Conservation (phyloP, 2,797 vertebrate genomes). For the Ciconia nigra region DNA sequence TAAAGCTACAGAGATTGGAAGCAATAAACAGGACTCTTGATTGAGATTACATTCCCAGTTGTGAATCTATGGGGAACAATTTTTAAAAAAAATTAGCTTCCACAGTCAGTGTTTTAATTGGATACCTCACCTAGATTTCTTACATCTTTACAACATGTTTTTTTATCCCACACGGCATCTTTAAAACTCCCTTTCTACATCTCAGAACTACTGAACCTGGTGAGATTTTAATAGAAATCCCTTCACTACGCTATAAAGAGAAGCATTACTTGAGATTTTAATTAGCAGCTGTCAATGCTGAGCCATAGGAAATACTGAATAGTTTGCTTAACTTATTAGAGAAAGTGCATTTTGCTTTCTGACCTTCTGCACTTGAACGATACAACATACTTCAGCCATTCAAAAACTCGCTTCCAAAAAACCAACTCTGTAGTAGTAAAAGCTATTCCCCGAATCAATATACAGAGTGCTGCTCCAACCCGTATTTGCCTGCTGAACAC, state of each 20-base stretch:
- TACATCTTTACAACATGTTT: neutral
- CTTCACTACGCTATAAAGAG: neutral
- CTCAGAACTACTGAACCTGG: neutral
- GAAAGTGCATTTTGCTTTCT: neutral
- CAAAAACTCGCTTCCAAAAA: neutral
- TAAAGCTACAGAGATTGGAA: neutral
- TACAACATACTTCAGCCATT: neutral
- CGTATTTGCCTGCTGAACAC: neutral
- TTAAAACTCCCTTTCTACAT: neutral
- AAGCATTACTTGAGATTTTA: conserved; percentile 18
- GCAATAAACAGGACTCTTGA: neutral
- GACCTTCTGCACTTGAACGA: neutral
- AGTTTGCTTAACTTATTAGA: neutral
- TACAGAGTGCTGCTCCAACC: neutral
- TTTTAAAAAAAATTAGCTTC: neutral
- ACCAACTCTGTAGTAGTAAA: neutral
- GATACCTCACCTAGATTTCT: neutral
- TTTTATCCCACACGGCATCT: neutral
- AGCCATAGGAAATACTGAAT: neutral
- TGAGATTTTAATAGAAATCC: conserved; percentile 49
- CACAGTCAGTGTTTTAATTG: neutral
- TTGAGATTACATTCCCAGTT: neutral
- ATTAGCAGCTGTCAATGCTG: neutral
- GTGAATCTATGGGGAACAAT: neutral
- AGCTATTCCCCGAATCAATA: neutral